Conservation (phyloP, 2,113 vertebrate species). For the Lamprologus speciosus region DNA sequence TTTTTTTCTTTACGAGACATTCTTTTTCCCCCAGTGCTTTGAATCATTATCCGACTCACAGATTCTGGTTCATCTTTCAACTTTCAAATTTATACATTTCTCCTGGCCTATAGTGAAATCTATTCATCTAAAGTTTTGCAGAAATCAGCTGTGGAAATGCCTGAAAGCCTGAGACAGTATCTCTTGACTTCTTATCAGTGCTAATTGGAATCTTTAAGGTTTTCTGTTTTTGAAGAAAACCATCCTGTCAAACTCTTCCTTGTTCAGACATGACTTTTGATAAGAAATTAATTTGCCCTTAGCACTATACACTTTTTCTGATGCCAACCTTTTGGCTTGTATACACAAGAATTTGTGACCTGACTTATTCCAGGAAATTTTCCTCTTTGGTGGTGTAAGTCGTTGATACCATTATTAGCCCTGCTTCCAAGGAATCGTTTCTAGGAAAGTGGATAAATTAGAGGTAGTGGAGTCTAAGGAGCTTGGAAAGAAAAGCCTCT, state of each 20-base stretch:
- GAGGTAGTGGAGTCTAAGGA: background rate
- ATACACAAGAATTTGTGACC: background rate
- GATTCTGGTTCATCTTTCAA: background rate
- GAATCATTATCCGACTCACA: background rate
- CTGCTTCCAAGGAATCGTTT: background rate
- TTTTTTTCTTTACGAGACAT: background rate
- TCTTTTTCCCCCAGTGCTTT: background rate
- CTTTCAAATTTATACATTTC: background rate
- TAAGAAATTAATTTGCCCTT: background rate
- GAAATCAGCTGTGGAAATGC: background rate
- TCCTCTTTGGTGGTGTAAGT: background rate
- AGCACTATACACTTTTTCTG: background rate
- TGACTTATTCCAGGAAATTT: background rate
- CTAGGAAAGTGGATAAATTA: background rate
- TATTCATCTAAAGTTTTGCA: background rate
- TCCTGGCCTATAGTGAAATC: background rate
- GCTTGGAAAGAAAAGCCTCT: background rate
- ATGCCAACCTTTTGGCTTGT: background rate
- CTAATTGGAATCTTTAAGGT: background rate
- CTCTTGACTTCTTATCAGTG: background rate
- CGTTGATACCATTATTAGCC: background rate
- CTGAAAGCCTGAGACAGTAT: background rate
- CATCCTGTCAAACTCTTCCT: fast-evolving
- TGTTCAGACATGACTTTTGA: background rate
- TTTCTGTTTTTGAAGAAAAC: background rate